phyloP scores from a whole-genome alignment of 2,113 vertebrate genomes.

The Rattus rattus region DNA sequence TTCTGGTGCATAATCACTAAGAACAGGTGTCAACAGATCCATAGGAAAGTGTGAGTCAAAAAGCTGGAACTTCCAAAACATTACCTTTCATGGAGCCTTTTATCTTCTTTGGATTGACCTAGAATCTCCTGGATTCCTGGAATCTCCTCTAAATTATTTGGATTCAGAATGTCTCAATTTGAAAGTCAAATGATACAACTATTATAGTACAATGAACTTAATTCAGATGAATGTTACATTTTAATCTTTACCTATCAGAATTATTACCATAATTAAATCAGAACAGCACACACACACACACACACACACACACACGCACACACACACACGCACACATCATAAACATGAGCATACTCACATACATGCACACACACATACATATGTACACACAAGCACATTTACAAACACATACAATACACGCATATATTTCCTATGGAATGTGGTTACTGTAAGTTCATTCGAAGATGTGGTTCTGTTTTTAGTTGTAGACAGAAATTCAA shows the following conservation, averaged over 20 bases:
- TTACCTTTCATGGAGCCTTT: neutral
- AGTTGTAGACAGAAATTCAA: neutral
- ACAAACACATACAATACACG: neutral
- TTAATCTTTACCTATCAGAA: neutral
- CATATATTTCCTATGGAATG: fast-evolving
- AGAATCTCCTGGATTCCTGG: neutral
- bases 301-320: neutral
- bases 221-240: neutral
- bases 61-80: neutral
- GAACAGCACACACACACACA: neutral
- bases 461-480: neutral
- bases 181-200: neutral
- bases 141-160: neutral
- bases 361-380: neutral
- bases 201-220: neutral
- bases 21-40: neutral
- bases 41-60: neutral
- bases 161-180: neutral
- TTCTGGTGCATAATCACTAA: neutral
- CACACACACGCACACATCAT: too few species aligned
- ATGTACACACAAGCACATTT: neutral
- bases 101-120: neutral
- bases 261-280: neutral
- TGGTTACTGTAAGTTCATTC: neutral
- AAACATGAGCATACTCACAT: neutral